Evolutionary conservation across 92 coral and sea anemone genomes (phyloP).

Genomic region (Palythoa caribaeorum): DNA sequence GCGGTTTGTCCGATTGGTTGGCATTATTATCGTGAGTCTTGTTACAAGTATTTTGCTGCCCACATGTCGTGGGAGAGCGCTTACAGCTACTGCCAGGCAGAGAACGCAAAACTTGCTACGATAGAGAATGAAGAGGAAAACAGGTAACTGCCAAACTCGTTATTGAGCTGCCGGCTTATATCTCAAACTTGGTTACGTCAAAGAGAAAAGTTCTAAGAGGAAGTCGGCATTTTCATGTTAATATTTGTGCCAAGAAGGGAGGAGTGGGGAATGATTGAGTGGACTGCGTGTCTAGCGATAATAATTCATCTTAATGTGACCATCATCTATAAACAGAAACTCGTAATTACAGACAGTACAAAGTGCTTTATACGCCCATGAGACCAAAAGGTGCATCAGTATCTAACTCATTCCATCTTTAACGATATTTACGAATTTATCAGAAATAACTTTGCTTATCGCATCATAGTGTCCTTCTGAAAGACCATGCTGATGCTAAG

Average conservation of each 20-base stretch:
- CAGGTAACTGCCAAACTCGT: conserved; percentile 53
- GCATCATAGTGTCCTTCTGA: neutral
- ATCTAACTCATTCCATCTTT: neutral
- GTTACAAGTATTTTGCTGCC: conserved; percentile 77
- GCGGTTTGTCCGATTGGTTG: conserved; percentile 82
- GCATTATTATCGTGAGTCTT: conserved; percentile 76
- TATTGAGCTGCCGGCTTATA: neutral
- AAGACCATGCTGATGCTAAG: neutral
- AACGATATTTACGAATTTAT: neutral
- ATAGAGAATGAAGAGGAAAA: conserved; percentile 76
- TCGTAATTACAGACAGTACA: too few species aligned
- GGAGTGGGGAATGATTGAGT: too few species aligned
- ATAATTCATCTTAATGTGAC: too few species aligned
- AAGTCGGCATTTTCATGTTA: too few species aligned
- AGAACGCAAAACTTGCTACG: conserved; percentile 79
- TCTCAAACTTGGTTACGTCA: neutral
- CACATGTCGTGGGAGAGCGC: conserved; percentile 85
- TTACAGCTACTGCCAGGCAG: conserved; percentile 80
- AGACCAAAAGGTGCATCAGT: too few species aligned
- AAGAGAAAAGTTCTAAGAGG: neutral
- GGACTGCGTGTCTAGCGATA: too few species aligned
- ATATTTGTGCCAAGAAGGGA: too few species aligned
- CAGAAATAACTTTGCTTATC: neutral
- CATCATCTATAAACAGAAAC: too few species aligned
- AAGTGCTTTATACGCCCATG: too few species aligned